Evolutionary conservation across 2,113 vertebrate species (phyloP).

Genomic region (Crotalus tigris): DNA sequence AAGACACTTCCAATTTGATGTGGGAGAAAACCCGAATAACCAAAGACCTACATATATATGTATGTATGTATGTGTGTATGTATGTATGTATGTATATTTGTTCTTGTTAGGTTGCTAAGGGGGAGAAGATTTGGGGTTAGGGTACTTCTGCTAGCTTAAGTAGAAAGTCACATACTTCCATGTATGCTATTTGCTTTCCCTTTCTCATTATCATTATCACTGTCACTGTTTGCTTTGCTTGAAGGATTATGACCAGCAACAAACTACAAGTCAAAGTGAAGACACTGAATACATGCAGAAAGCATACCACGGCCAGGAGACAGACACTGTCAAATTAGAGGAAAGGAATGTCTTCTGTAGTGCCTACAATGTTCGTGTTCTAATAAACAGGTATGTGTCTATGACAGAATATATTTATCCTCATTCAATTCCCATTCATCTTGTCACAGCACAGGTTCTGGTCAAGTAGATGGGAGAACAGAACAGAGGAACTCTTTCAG

Average conservation of each 20-base stretch:
- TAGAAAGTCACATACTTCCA: not conserved
- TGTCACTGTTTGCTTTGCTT: constrained; percentile 14
- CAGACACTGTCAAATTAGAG: constrained; percentile 72
- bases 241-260: constrained; percentile 50
- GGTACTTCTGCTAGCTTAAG: not conserved
- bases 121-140: not conserved
- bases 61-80: no score
- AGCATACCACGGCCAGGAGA: constrained; percentile 71
- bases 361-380: constrained; percentile 70
- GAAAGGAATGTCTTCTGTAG: constrained; percentile 90
- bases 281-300: constrained; percentile 66
- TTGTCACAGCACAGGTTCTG: not conserved
- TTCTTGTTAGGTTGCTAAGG: not conserved
- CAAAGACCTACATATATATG: no score
- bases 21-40: no score
- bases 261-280: constrained; percentile 64
- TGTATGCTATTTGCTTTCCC: not conserved
- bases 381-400: constrained; percentile 74
- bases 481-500: not conserved
- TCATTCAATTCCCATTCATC: not conserved
- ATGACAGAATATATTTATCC: not conserved
- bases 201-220: not conserved
- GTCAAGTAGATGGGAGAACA: not conserved
- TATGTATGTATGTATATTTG: no score
- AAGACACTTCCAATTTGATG: no score